Conservation (phyloP, 2,113 vertebrate species). For the Neogobius melanostomus region DNA sequence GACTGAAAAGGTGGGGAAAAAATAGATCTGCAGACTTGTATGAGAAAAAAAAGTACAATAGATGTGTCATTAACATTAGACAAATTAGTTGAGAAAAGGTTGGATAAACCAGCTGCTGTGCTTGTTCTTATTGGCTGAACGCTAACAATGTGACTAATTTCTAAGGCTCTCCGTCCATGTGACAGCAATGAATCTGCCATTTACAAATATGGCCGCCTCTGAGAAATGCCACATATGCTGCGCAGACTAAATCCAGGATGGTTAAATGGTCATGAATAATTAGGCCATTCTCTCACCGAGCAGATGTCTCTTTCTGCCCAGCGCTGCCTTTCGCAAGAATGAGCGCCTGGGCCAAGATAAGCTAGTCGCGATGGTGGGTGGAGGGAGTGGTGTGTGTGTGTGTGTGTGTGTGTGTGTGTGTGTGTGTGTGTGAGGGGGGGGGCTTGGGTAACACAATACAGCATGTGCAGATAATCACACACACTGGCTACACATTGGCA, state of each 20-base stretch:
- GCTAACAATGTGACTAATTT: conserved; percentile 20
- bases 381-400: neutral
- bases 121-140: neutral
- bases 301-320: conserved; percentile 80
- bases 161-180: conserved; percentile 37
- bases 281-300: conserved; percentile 80
- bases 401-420: no score
- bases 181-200: conserved; percentile 57
- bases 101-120: neutral
- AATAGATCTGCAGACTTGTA: neutral
- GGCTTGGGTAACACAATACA: conserved; percentile 52
- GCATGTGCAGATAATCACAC: conserved; percentile 54
- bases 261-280: conserved; percentile 83
- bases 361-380: conserved; percentile 21
- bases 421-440: conserved; percentile 5
- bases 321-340: conserved; percentile 62
- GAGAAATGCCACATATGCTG: conserved; percentile 75
- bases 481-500: conserved; percentile 26
- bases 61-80: neutral
- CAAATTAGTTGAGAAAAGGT: neutral
- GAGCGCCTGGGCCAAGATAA: conserved; percentile 61
- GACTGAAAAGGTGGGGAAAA: neutral
- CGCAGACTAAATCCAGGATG: conserved; percentile 75
- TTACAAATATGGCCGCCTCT: conserved; percentile 65
- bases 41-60: neutral